Base-by-base conservation (phyloP, 1,140 invertebrate genomes). In the Branchinecta lynchi region DNA sequence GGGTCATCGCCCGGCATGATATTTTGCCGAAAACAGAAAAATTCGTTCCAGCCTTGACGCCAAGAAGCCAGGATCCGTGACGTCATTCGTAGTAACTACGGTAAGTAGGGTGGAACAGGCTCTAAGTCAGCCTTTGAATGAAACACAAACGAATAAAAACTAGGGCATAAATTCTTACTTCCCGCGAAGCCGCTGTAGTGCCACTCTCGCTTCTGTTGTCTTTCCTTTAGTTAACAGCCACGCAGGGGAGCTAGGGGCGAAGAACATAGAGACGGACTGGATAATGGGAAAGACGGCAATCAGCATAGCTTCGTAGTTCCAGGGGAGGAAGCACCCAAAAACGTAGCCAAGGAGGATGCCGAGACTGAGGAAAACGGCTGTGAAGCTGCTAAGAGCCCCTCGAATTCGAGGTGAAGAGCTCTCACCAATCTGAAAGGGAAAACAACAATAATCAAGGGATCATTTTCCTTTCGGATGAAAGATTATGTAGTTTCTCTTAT, bases 151-250 rank as follows among this genome's bases (percentile, higher is more conserved):
- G 32, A 32, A 1, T 32, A 32, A 32, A 32, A 32, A 1, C 32
- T 32, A 1, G 32, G 32, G 32, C 1, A 32, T 32, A 32, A 32
- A 32, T 15, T 20, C 51, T 67, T 70, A 70, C 70, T 67, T 67
- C 67, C 90, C 89, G 70, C 92, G 83, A 10, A 95, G 77, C 86
- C 88, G 90, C 72, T 86, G 79, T 7, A 96, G 77, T 3, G 90
- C 81, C 74, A 86, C 85, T n/a, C 84, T 79, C 0, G 91, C 91
- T 66, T 86, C 83, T 71, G 89, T 85, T 66, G 84, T 81, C 60
- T 86, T 84, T 0, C 85, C 77, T 76, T 78, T 77, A 8, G 74
- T 75, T 12, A 80, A 74, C 32, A 84, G 74, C 83, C 83, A 85
- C 12, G 80, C 77, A 0, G 84, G 84, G 1, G 83, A 84, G 75